Percentiles rank a stretch among this genome's conserved stretches.
These are phyloP conservation scores for Pseudobourletiella spinata DNA, from an alignment of 1,140 invertebrate species.

Conservation along the genomic window DNA sequence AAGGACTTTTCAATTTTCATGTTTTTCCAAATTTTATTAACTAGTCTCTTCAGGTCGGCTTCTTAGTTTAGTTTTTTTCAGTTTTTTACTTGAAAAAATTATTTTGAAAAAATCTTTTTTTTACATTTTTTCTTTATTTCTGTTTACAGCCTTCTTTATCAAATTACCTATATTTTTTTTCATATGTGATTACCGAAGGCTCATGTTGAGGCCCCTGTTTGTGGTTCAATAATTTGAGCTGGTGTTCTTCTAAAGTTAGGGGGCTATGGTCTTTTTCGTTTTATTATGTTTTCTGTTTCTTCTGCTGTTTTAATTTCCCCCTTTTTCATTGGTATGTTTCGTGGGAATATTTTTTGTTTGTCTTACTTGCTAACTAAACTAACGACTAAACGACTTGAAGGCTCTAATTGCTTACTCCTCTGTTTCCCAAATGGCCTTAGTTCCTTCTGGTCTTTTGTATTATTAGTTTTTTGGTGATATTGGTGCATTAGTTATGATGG, in stretches of 20 bases:
- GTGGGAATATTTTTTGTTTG: slow-evolving; percentile 45
- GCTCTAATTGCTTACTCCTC: slow-evolving; percentile 55
- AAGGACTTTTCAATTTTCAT: slow-evolving; percentile 51
- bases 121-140: slow-evolving; percentile 42
- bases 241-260: slow-evolving; percentile 59
- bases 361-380: slow-evolving; percentile 48
- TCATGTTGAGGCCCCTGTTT: slow-evolving; percentile 54
- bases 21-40: too few relatives aligned
- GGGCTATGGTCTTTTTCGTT: slow-evolving; percentile 51
- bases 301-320: slow-evolving; percentile 34
- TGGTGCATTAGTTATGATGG: slow-evolving; percentile 50
- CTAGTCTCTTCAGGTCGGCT: too few relatives aligned
- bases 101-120: too few relatives aligned
- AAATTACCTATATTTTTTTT: slow-evolving; percentile 59
- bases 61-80: too few relatives aligned
- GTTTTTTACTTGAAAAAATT: too few relatives aligned
- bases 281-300: slow-evolving; percentile 28
- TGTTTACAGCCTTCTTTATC: slow-evolving; percentile 53
- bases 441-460: slow-evolving; percentile 45
- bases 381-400: slow-evolving; percentile 52
- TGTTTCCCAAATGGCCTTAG: slow-evolving; percentile 50
- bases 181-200: slow-evolving; percentile 62
- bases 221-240: slow-evolving; percentile 51
- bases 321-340: slow-evolving; percentile 48
- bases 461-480: slow-evolving; percentile 43